Conservation (phyloP, 2,797 vertebrate genomes). For the Alauda arvensis region DNA sequence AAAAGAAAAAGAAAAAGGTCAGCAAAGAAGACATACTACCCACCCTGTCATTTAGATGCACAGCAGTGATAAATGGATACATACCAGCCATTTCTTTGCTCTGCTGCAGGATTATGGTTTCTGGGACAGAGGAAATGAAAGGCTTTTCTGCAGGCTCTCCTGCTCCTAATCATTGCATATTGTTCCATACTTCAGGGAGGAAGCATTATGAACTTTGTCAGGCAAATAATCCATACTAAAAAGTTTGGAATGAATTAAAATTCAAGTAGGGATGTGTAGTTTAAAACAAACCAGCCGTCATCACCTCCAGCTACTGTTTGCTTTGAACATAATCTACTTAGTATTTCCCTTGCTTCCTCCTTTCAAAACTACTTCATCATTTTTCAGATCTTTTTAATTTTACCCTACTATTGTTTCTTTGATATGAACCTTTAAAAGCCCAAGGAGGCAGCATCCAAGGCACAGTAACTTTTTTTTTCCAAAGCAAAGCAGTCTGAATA, state of each 20-base stretch:
- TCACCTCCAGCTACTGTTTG: constrained; percentile 34
- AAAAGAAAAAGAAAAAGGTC: neutral
- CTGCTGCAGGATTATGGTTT: constrained; percentile 52
- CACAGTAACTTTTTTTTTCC: neutral
- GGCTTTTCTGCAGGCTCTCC: constrained; percentile 44
- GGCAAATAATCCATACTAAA: constrained; percentile 10
- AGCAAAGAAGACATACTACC: neutral
- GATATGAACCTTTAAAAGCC: neutral
- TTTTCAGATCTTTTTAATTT: constrained; percentile 35
- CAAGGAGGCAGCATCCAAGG: neutral
- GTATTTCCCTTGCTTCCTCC: constrained; percentile 27
- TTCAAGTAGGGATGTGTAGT: neutral
- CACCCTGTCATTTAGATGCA: constrained; percentile 27
- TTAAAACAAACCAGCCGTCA: constrained; percentile 47
- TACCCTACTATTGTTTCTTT: constrained; percentile 5
- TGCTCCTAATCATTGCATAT: constrained; percentile 10
- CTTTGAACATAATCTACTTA: constrained; percentile 47
- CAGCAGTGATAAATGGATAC: neutral
- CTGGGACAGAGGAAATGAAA: constrained; percentile 68
- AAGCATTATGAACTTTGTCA: constrained; percentile 13
- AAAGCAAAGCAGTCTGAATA: neutral
- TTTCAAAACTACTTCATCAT: constrained; percentile 19
- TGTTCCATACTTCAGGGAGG: constrained; percentile 16
- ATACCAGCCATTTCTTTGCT: constrained; percentile 40
- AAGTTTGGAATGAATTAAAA: constrained; percentile 4